Evolutionary conservation across 2,888 invertebrate genomes (phyloP), one percentile per base, ranked within the genome.

Genomic region (Caenorhabditis sp.): DNA sequence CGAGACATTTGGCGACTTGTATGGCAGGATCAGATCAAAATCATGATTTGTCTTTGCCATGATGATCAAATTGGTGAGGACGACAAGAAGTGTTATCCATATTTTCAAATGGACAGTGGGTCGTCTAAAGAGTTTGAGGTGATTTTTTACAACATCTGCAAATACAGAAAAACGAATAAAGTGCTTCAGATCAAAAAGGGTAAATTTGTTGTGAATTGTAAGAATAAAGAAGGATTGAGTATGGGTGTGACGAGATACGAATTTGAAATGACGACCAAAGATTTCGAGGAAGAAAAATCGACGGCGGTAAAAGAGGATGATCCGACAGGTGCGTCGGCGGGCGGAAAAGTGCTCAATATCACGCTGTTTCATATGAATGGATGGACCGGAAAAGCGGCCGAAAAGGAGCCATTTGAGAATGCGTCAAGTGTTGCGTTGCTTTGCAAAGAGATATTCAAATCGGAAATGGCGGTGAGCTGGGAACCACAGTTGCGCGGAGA

Each of bases 31-130:
- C 54, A 58, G 17, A 43, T 62, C n/a, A 60, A 59, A 50, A 21
- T 74, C 19, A 59, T 77, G 24, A 50, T 71, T 5, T 62, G 60
- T 19, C 26, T 77, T n/a, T 63, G 60, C 12, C 55, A 55, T 21
- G 71, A 71, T 26, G 66, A 71, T 8, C 63, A 71, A 26, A 60
- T 66, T 27, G 58, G 66, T 21, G 66, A 66, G 5, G 75, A 75
- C 55, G 61, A 66, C 2, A 49, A 58, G 17, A 75, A 75, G 36
- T 77, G 77, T 62, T 77, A 62, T 51, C 57, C 55, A 10, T 77
- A 75, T 66, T 77, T 71, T 65, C 71, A 74, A 12, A 66, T 57
- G 4, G 73, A 77, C 60, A 55, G 53, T n/a, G 63, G 59, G 4
- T 49, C 65, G 14, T 23, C 66, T 37, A 62, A 74, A 62, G 70